A percentile compares a stretch with the other conserved stretches of the same genome.
phyloP scores from a whole-genome alignment of 2,888 invertebrate genomes.

The Zygogramma bicolorata region DNA sequence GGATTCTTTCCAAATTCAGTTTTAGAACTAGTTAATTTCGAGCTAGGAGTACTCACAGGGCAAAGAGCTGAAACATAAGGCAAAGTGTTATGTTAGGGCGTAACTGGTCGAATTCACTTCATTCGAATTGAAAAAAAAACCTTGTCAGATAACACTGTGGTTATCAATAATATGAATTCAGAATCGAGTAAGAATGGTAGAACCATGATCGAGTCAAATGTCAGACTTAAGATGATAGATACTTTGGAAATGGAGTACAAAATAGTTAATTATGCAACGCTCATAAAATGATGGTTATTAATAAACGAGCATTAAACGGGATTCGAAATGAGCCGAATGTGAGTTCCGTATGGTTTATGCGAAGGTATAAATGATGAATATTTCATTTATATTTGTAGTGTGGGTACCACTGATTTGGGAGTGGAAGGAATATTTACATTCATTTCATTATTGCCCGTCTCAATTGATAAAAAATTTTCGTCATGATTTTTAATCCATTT shows the following conservation, averaged over 20 bases:
- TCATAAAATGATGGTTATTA: too few species aligned
- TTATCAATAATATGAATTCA: background rate
- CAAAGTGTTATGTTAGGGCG: background rate
- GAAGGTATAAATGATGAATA: too few species aligned
- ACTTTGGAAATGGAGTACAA: background rate
- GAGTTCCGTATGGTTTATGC: too few species aligned
- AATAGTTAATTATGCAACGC: background rate
- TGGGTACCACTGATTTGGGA: too few species aligned
- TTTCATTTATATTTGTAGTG: too few species aligned
- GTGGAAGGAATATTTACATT: too few species aligned
- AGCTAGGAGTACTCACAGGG: background rate
- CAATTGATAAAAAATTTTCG: too few species aligned
- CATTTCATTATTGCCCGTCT: too few species aligned
- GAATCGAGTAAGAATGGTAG: background rate
- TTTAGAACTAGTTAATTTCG: background rate
- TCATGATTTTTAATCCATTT: too few species aligned
- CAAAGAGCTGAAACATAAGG: background rate
- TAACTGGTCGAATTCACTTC: background rate
- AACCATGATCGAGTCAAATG: background rate
- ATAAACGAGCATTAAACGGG: too few species aligned
- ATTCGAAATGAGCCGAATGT: too few species aligned
- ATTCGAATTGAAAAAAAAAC: background rate
- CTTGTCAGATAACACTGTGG: background rate
- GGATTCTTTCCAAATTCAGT: background rate
- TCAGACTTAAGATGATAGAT: background rate